These are phyloP conservation scores for Lagorchestes hirsutus DNA, from an alignment of 2,797 vertebrate species.

Conservation along the genomic window DNA sequence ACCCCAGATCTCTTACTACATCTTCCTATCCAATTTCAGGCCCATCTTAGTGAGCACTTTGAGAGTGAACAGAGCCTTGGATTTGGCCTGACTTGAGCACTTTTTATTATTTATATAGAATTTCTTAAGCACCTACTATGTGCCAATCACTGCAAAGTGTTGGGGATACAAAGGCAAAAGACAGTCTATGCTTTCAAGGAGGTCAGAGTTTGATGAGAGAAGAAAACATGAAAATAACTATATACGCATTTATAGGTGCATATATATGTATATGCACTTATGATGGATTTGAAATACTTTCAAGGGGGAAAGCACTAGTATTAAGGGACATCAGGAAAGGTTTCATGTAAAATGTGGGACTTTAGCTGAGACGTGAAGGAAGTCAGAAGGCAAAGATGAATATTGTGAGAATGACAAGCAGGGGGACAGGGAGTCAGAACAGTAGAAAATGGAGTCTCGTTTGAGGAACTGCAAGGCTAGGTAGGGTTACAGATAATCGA, in stretches of 20 bases:
- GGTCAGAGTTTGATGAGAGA: neutral
- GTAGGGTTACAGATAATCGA: neutral
- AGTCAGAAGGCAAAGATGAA: neutral
- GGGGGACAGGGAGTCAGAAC: neutral
- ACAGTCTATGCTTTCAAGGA: neutral
- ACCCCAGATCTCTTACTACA: neutral
- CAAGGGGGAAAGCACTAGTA: neutral
- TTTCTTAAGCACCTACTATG: neutral
- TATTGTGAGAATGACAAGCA: neutral
- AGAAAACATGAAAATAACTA: neutral
- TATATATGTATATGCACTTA: neutral
- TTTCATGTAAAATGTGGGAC: neutral
- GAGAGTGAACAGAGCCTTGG: neutral
- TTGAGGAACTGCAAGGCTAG: neutral
- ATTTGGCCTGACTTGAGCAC: neutral
- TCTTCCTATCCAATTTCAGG: neutral
- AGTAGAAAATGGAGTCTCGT: neutral
- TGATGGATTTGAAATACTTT: neutral
- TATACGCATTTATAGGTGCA: no score
- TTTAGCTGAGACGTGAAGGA: neutral
- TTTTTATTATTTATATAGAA: no score
- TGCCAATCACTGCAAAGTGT: neutral
- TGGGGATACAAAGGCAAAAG: neutral
- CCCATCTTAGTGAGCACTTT: neutral
- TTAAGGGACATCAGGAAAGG: neutral